Conservation (phyloP, 2,113 vertebrate genomes). For the Spilogale gracilis region DNA sequence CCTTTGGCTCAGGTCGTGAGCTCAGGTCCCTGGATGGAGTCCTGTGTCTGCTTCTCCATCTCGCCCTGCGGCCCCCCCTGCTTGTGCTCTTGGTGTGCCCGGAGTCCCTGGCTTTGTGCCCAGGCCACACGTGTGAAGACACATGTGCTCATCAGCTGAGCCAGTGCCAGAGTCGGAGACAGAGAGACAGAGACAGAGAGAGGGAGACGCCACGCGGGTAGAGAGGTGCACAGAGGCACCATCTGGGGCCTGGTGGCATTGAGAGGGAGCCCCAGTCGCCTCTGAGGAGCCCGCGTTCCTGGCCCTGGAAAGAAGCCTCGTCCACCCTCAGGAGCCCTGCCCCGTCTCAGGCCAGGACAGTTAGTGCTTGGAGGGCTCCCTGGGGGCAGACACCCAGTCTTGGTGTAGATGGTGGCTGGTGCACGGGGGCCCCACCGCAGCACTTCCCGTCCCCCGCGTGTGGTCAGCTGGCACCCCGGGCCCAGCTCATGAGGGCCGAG, state of each 20-base stretch:
- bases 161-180: neutral
- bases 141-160: neutral
- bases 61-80: too few species aligned
- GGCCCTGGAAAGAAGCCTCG: neutral
- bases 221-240: neutral
- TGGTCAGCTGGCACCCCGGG: too few species aligned
- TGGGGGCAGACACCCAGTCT: neutral
- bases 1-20: too few species aligned
- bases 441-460: too few species aligned
- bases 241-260: neutral
- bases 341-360: neutral
- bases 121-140: neutral
- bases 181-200: neutral
- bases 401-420: neutral
- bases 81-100: neutral
- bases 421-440: too few species aligned
- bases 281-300: neutral
- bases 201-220: neutral
- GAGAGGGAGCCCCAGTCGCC: neutral
- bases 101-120: neutral
- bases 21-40: too few species aligned
- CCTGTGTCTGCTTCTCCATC: too few species aligned
- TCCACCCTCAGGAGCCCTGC: neutral
- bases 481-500: neutral
- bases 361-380: neutral